phyloP scores from a whole-genome alignment of 2,888 invertebrate genomes.

The Tenodera sinensis region DNA sequence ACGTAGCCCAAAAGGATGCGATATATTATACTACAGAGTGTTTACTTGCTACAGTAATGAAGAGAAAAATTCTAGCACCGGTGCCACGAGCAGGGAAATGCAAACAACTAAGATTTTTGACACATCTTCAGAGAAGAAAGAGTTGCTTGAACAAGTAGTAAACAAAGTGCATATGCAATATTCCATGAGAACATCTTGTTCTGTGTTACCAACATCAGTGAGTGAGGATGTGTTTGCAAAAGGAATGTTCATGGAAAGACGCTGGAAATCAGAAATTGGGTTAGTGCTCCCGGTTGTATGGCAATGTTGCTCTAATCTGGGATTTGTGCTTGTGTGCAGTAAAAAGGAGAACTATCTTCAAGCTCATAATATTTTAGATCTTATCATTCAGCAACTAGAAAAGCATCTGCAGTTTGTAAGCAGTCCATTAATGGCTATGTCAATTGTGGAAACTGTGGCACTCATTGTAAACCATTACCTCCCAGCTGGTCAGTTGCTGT shows the following conservation, averaged over 20 bases:
- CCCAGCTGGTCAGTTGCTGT: constrained; percentile 28
- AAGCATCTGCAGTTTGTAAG: constrained; percentile 29
- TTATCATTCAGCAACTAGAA: constrained; percentile 24
- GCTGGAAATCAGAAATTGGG: constrained; percentile 21
- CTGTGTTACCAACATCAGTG: constrained; percentile 9
- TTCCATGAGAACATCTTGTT: constrained; percentile 23
- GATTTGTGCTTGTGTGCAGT: constrained; percentile 23
- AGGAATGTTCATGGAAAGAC: constrained; percentile 27
- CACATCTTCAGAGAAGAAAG: constrained; percentile 27
- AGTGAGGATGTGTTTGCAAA: constrained; percentile 13
- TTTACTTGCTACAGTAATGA: constrained; percentile 20
- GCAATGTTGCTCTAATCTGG: constrained; percentile 24
- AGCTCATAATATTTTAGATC: constrained; percentile 28
- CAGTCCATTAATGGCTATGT: constrained; percentile 26
- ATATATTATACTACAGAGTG: constrained; percentile 27
- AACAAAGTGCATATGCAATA: constrained; percentile 28
- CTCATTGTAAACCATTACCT: constrained; percentile 30
- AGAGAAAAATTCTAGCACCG: background rate
- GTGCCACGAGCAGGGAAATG: background rate
- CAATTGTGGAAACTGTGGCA: constrained; percentile 27
- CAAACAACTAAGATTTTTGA: constrained; percentile 15
- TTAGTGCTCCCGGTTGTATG: constrained; percentile 25
- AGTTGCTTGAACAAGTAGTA: constrained; percentile 20
- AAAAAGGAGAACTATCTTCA: constrained; percentile 21
- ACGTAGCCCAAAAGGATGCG: constrained; percentile 16